Conservation (phyloP, 2,797 vertebrate genomes). For the Tiaroga cobitis region DNA sequence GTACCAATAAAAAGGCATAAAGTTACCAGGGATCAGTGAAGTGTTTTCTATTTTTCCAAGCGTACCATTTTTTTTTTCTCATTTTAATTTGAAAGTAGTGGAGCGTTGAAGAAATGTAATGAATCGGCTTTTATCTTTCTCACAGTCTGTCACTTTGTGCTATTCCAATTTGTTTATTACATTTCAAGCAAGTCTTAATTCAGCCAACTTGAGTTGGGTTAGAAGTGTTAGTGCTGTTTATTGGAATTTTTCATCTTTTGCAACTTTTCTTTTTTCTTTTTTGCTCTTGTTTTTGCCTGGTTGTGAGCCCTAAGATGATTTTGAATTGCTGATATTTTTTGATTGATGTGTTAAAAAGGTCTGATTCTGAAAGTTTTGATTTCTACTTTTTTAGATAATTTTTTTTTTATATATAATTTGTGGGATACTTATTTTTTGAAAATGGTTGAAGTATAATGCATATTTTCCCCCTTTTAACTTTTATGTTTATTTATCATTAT, state of each 20-base stretch:
- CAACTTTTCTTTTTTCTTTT: conserved; percentile 18
- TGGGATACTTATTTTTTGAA: not conserved
- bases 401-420: not conserved
- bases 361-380: not conserved
- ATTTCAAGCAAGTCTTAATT: not conserved
- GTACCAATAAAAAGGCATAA: not conserved
- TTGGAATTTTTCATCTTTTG: conserved; percentile 1
- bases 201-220: conserved; percentile 12
- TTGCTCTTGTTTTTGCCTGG: not conserved
- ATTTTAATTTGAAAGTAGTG: conserved; percentile 6
- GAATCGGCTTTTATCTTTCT: not conserved
- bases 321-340: conserved; percentile 4
- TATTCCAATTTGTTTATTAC: conserved; percentile 20
- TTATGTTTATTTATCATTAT: not conserved
- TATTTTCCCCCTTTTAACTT: not conserved
- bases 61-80: not conserved
- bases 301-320: not conserved
- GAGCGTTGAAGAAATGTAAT: not conserved
- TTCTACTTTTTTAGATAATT: too few relatives aligned
- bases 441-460: not conserved
- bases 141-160: not conserved
- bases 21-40: conserved; percentile 7
- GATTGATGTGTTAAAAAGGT: conserved; percentile 13
- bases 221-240: not conserved
- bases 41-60: not conserved